Conservation (phyloP, 2,113 vertebrate species). For the Thalassoma bifasciatum region DNA sequence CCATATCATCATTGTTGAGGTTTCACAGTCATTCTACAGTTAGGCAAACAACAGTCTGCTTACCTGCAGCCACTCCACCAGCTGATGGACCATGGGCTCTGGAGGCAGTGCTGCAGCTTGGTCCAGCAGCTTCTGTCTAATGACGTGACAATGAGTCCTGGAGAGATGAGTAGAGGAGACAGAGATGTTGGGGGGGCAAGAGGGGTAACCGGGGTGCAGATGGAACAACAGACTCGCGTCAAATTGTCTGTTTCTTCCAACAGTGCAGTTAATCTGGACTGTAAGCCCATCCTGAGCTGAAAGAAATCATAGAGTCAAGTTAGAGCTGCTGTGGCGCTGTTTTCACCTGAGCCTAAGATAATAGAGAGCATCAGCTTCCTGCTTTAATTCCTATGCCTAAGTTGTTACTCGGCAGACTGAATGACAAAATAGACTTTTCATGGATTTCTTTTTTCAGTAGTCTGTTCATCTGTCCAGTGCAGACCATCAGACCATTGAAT, state of each 20-base stretch:
- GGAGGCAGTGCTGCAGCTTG: conserved; percentile 42
- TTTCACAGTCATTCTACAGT: too few relatives aligned
- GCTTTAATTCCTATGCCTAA: too few relatives aligned
- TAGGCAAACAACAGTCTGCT: neutral
- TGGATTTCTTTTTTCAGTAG: too few relatives aligned
- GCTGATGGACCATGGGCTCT: conserved; percentile 62
- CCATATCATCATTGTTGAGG: too few relatives aligned
- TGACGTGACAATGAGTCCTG: conserved; percentile 42
- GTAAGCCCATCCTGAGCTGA: conserved; percentile 49
- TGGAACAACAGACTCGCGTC: conserved; percentile 47
- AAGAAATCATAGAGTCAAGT: neutral
- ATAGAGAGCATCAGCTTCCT: too few relatives aligned
- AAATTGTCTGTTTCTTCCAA: conserved; percentile 5
- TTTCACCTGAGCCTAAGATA: too few relatives aligned
- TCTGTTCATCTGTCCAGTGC: too few relatives aligned
- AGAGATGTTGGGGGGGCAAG: conserved; percentile 52
- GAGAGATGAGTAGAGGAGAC: conserved; percentile 47
- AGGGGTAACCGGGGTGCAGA: conserved; percentile 48
- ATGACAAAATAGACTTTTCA: too few relatives aligned
- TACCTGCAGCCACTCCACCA: conserved; percentile 57
- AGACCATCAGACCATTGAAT: too few relatives aligned
- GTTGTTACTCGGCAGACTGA: too few relatives aligned
- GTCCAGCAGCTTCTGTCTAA: conserved; percentile 55
- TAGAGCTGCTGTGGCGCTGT: too few relatives aligned
- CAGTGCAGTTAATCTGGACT: conserved; percentile 44